Evolutionary conservation across 2,888 invertebrate species (phyloP).

Genomic region (Rhagonycha lutea): DNA sequence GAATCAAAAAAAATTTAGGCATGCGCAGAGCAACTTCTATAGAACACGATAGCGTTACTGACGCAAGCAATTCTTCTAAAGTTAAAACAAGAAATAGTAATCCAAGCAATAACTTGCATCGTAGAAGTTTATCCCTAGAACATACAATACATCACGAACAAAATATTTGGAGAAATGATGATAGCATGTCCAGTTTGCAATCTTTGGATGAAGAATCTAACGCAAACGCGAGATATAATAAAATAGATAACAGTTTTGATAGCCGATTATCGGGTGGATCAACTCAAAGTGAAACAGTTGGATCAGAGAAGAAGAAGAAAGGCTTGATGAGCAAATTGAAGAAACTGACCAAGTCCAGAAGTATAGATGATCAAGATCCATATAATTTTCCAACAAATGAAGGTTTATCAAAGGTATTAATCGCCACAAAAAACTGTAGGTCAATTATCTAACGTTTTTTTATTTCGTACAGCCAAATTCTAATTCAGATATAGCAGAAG

Average conservation of each 20-base stretch:
- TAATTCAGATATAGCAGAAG: constrained; percentile 73
- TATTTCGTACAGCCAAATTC: constrained; percentile 62
- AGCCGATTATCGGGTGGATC: constrained; percentile 84
- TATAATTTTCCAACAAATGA: constrained; percentile 47
- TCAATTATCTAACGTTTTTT: neutral
- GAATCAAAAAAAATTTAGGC: constrained; percentile 51
- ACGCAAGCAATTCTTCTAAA: constrained; percentile 31
- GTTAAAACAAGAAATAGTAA: constrained; percentile 38
- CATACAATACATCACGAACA: constrained; percentile 65
- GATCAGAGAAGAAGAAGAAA: constrained; percentile 75
- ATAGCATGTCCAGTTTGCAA: constrained; percentile 82
- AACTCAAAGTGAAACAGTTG: constrained; percentile 78
- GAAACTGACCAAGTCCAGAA: constrained; percentile 82
- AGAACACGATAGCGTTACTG: constrained; percentile 64
- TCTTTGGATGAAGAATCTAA: constrained; percentile 61
- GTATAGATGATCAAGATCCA: constrained; percentile 70
- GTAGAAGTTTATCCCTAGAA: constrained; percentile 74
- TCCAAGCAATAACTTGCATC: constrained; percentile 59
- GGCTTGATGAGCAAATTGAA: constrained; percentile 83
- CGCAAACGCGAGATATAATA: constrained; percentile 62
- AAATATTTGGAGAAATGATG: constrained; percentile 83
- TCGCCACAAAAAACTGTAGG: neutral
- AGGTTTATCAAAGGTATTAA: constrained; percentile 58
- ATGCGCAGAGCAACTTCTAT: constrained; percentile 63
- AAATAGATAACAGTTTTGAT: constrained; percentile 77